These are phyloP conservation scores for Romanogobio albipinnatus DNA, from an alignment of 2,113 vertebrate genomes.

Conservation along the genomic window DNA sequence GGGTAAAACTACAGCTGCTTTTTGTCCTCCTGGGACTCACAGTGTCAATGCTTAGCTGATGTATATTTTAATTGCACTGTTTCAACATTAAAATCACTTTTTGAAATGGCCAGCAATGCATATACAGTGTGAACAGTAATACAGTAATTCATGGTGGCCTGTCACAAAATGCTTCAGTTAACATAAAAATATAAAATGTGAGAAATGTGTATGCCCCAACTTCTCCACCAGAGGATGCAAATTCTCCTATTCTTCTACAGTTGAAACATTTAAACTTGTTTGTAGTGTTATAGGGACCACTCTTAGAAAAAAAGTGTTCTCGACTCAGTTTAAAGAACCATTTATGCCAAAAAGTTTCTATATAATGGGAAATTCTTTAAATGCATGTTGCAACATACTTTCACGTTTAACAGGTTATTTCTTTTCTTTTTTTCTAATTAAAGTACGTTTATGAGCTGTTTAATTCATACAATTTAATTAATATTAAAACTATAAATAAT, in stretches of 20 bases:
- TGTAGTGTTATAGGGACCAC: background rate
- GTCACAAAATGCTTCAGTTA: background rate
- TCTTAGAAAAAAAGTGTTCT: too few species aligned
- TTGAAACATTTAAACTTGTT: background rate
- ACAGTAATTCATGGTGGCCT: background rate
- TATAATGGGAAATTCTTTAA: too few species aligned
- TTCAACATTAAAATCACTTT: background rate
- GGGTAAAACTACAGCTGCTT: background rate
- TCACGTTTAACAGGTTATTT: too few species aligned
- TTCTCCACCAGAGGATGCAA: constrained; percentile 41
- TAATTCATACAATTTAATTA: too few species aligned
- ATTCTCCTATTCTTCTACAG: background rate
- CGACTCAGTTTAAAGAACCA: too few species aligned
- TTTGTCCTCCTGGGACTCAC: background rate
- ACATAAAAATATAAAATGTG: background rate
- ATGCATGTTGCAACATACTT: too few species aligned
- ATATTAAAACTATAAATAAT: too few species aligned
- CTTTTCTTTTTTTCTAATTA: too few species aligned
- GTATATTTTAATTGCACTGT: background rate
- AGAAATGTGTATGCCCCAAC: background rate
- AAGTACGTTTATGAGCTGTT: too few species aligned
- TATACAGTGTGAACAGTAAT: background rate
- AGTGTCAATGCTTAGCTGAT: background rate
- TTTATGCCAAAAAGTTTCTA: too few species aligned
- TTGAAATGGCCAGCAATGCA: background rate